Evolutionary conservation across 2,888 invertebrate genomes (phyloP), one percentile per base, ranked within the genome.

Genomic region (Chrysolina oricalcia): DNA sequence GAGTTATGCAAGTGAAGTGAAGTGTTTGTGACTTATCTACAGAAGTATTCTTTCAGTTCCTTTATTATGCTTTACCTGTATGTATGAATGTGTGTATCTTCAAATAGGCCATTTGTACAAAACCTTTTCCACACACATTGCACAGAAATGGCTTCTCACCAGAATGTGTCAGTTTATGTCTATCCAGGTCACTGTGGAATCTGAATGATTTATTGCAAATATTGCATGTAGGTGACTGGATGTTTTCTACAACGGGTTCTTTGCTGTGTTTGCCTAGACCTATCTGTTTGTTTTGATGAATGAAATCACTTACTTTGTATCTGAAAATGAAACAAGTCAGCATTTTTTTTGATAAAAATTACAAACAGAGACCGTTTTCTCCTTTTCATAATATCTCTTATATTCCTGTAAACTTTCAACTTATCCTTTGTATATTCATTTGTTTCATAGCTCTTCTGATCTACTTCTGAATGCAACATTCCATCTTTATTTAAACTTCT

Each of bases 81-180:
- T 86, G 85, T n/a, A 80, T 85, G 63, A 84, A 84, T 0, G 84
- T 83, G 79, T 86, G 86, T 27, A 84, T 84, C 80, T 71, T 71
- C 19, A 78, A 63, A 43, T 70, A 69, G 9, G 70, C 64, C 62
- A 70, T 66, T 79, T 86, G 85, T 5, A 84, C 81, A 75, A 86
- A 87, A 68, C 84, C 81, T 80, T 85, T 84, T 13, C 83, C 83
- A 73, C 87, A 87, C 62, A 84, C 77, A 72, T 79, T 80, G 73
- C 87, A 87, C 66, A 83, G 76, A 76, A 84, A 85, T 4, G 87
- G 85, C 70, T 85, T 84, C 83, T 85, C 86, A 3, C 86, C 86
- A 13, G 86, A 86, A 75, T 86, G 86, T 10, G 80, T 84, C n/a
- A 86, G 72, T 80, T 84, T 85, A 66, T 87, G 86, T 27, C 86